Base-by-base conservation (phyloP, 1,140 invertebrate species). In the Danaus melanippus region DNA sequence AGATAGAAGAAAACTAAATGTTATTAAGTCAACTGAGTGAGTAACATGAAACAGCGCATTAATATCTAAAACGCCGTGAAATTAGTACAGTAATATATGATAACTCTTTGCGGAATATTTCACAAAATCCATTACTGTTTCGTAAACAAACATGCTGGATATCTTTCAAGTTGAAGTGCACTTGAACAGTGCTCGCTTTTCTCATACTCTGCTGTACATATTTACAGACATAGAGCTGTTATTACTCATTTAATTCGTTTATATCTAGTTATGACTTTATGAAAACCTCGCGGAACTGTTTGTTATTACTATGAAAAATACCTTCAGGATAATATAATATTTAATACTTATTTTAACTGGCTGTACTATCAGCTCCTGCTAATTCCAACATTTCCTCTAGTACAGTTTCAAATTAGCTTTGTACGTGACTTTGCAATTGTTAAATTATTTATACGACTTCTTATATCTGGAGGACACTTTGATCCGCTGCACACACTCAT, bases 361-460 rank as follows among this genome's bases (percentile, higher is more conserved):
- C 8, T 10, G n/a, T 53, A 40, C n/a, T 57, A 66, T 11, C 68
- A 63, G 40, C 72, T 66, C 60, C 32, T 52, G 45, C 48, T 47
- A 58, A 8, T 47, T 69, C 52, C 46, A 54, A 56, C 50, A 66
- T 56, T 67, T 62, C 53, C 59, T 56, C 49, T 46, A 61, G 60
- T 58, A 68, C 67, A 65, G 71, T 60, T 71, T 69, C 64, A 75
- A 70, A 75, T 72, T 75, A 71, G 68, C 63, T 67, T 55, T 60
- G 67, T 62, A 73, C 70, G 73, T 73, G 70, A 66, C 64, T 63
- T 69, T 59, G 70, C 66, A 64, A 69, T 71, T 71, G 62, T 58
- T 71, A 67, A 75, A 71, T 71, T 75, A 75, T 75, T 75, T 70
- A 73, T 73, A 72, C 52, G 67, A 71, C 57, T 68, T 62, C 63